A percentile compares a stretch with the other conserved stretches of the same genome.
phyloP scores from a whole-genome alignment of 2,113 vertebrate genomes.

The Oceanites oceanicus region DNA sequence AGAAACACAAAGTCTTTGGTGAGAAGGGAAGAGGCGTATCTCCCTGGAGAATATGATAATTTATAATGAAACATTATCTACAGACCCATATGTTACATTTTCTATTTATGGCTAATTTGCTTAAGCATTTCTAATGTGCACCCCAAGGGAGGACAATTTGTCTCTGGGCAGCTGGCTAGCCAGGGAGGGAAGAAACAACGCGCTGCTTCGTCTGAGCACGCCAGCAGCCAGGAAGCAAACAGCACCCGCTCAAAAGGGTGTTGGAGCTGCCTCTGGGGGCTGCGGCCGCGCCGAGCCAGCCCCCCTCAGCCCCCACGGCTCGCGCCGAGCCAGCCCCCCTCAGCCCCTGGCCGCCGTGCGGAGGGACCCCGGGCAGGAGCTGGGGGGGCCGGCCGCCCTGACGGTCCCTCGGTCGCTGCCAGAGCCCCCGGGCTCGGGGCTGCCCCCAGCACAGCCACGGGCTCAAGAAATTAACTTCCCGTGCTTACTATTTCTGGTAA shows the following conservation, averaged over 20 bases:
- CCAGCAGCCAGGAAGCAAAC: not conserved
- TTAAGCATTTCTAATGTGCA: constrained; percentile 3
- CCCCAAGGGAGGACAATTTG: constrained; percentile 48
- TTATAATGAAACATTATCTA: constrained; percentile 69
- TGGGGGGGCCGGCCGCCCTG: too few relatives aligned
- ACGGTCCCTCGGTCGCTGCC: not conserved
- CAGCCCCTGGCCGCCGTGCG: rapidly evolving
- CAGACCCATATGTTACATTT: constrained; percentile 63
- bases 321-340: too few relatives aligned
- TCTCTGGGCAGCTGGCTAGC: constrained; percentile 54
- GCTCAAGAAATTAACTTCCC: not conserved
- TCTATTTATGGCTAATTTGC: constrained; percentile 71
- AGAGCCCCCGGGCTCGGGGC: rapidly evolving
- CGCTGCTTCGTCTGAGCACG: not conserved
- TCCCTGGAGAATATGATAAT: constrained; percentile 59
- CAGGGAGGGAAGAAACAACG: not conserved
- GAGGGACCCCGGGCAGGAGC: not conserved
- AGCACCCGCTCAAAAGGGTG: not conserved
- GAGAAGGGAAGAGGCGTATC: constrained; percentile 67
- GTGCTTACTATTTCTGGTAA: not conserved
- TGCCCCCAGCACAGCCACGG: not conserved
- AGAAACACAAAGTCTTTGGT: constrained; percentile 53
- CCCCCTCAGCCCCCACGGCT: too few relatives aligned
- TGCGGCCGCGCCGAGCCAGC: rapidly evolving
- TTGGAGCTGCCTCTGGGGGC: not conserved